Evolutionary conservation across 2,888 invertebrate species (phyloP).

Genomic region (Lasiommata megera): DNA sequence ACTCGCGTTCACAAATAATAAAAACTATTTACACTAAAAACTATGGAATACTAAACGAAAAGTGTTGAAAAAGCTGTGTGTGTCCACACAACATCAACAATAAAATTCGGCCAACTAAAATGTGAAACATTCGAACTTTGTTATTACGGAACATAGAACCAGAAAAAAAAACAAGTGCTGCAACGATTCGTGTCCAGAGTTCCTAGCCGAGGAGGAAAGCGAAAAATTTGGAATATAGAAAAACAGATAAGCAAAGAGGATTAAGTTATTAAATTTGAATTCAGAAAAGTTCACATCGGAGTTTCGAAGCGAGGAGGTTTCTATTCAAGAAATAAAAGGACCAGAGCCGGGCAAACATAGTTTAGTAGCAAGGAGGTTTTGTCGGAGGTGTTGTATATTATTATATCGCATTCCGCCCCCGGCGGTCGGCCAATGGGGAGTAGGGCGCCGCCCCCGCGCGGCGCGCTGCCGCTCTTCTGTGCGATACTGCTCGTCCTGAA

Average conservation of each 20-base stretch:
- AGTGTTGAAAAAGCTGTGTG: neutral
- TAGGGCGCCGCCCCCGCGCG: constrained; percentile 67
- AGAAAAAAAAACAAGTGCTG: constrained; percentile 10
- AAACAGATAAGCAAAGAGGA: too few species aligned
- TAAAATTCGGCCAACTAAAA: neutral
- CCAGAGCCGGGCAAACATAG: constrained; percentile 8
- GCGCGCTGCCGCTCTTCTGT: constrained; percentile 48
- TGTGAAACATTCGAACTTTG: neutral
- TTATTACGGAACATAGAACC: too few species aligned
- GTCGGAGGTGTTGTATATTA: constrained; percentile 54
- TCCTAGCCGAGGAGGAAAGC: neutral
- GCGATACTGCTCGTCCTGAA: constrained; percentile 53
- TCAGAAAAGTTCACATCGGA: too few species aligned
- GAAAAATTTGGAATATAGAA: too few species aligned
- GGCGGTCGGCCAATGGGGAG: constrained; percentile 69
- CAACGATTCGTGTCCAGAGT: too few species aligned
- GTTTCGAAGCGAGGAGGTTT: neutral
- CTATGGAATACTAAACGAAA: neutral
- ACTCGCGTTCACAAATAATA: constrained; percentile 34
- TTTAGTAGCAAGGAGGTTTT: constrained; percentile 44
- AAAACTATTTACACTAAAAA: constrained; percentile 30
- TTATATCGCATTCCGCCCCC: constrained; percentile 60
- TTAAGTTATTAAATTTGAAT: too few species aligned
- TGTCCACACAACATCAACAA: too few species aligned
- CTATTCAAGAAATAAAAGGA: constrained; percentile 12